These are phyloP conservation scores for Lapara coniferarum DNA, from an alignment of 2,888 invertebrate species.

Conservation along the genomic window DNA sequence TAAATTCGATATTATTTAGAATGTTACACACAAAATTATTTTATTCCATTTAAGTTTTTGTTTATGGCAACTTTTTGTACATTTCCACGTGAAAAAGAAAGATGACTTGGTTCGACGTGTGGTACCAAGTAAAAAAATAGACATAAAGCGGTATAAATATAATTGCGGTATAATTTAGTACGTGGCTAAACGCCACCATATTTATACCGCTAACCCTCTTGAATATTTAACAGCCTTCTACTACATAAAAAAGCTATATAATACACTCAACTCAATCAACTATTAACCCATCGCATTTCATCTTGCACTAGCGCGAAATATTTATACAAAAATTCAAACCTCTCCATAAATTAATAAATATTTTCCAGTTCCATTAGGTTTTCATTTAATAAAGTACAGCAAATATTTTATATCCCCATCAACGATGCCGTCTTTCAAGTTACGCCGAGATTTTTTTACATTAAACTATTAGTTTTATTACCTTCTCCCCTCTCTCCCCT, in stretches of 20 bases:
- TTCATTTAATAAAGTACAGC: constrained; percentile 23
- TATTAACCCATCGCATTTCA: neutral
- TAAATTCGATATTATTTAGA: neutral
- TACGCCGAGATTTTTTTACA: constrained; percentile 15
- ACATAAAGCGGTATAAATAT: too few relatives aligned
- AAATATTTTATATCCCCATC: constrained; percentile 25
- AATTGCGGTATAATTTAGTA: too few relatives aligned
- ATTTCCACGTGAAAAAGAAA: too few relatives aligned
- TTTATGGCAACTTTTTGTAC: too few relatives aligned
- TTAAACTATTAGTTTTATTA: constrained; percentile 50
- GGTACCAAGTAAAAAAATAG: too few relatives aligned
- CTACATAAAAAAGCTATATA: neutral
- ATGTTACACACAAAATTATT: neutral
- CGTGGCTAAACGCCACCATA: too few relatives aligned
- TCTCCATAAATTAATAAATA: constrained; percentile 9
- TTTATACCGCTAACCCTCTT: too few relatives aligned
- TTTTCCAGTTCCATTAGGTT: constrained; percentile 15
- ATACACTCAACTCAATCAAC: too few relatives aligned
- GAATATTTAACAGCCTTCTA: neutral
- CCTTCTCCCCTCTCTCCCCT: constrained; percentile 73
- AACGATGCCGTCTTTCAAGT: constrained; percentile 7
- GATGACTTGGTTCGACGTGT: too few relatives aligned
- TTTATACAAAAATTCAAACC: neutral
- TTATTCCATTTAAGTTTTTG: neutral
- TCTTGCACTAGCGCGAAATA: neutral